Evolutionary conservation across 2,888 invertebrate genomes (phyloP).

Genomic region (Erynnis tages): DNA sequence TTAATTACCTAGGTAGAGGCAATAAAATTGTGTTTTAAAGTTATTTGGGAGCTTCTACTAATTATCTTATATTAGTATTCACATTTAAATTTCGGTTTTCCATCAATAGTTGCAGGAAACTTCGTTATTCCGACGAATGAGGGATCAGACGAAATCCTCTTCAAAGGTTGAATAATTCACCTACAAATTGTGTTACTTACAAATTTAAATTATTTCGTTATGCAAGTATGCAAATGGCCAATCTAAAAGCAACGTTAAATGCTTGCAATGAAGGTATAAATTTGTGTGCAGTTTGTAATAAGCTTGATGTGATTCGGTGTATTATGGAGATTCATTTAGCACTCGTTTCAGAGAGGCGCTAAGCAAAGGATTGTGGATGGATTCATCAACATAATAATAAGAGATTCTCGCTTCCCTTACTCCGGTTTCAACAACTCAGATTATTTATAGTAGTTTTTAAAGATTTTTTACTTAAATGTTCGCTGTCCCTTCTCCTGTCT

Average conservation of each 20-base stretch:
- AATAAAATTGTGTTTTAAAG: no score
- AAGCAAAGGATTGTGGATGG: conserved; percentile 7
- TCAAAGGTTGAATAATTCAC: conserved; percentile 22
- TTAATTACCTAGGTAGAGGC: no score
- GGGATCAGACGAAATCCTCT: conserved; percentile 19
- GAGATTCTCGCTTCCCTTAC: no score
- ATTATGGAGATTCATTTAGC: conserved; percentile 17
- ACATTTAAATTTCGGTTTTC: no score
- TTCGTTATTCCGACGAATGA: conserved; percentile 15
- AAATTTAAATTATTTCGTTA: conserved; percentile 24
- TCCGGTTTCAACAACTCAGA: no score
- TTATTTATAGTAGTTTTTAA: no score
- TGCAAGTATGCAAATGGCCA: conserved; percentile 3
- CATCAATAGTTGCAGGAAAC: conserved; percentile 1
- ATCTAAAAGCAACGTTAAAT: not conserved
- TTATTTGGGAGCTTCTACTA: no score
- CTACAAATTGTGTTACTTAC: conserved; percentile 25
- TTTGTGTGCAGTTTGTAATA: not conserved
- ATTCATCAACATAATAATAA: no score
- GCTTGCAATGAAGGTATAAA: not conserved
- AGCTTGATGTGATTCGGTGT: conserved; percentile 7
- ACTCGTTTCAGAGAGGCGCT: conserved; percentile 11
- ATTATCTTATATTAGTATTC: no score
- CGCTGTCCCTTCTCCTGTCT: no score
- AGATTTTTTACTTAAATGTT: no score